Evolutionary conservation across 2,113 vertebrate genomes (phyloP).

Genomic region (Paradoxurus hermaphroditus): DNA sequence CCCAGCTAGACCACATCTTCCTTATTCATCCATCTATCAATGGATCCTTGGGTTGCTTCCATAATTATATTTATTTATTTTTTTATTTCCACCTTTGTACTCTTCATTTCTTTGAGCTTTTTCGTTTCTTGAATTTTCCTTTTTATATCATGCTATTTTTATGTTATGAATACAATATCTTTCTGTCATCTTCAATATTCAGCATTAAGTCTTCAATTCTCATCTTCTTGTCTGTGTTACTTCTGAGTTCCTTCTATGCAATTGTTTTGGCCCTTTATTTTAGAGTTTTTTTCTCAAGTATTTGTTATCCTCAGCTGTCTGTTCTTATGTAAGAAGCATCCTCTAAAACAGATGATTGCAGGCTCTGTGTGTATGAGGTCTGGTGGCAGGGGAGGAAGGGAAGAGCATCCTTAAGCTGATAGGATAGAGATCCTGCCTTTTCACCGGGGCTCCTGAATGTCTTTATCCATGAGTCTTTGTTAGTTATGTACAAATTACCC

Average conservation of each 20-base stretch:
- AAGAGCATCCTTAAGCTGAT: not conserved
- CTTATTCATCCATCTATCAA: not conserved
- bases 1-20: not conserved
- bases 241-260: not conserved
- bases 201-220: not conserved
- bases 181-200: not conserved
- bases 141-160: not conserved
- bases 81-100: not conserved
- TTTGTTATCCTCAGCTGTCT: not conserved
- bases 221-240: not conserved
- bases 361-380: not conserved
- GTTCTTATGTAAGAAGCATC: not conserved
- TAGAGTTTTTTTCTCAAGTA: not conserved
- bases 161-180: not conserved
- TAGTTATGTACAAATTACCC: not conserved
- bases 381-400: fast-evolving
- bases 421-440: not conserved
- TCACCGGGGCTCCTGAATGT: not conserved
- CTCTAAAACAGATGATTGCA: not conserved
- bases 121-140: not conserved
- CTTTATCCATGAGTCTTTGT: not conserved
- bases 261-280: not conserved
- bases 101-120: not conserved
- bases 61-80: not conserved
- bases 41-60: not conserved